Conservation (phyloP, 2,113 vertebrate species). For the Etheostoma cragini region DNA sequence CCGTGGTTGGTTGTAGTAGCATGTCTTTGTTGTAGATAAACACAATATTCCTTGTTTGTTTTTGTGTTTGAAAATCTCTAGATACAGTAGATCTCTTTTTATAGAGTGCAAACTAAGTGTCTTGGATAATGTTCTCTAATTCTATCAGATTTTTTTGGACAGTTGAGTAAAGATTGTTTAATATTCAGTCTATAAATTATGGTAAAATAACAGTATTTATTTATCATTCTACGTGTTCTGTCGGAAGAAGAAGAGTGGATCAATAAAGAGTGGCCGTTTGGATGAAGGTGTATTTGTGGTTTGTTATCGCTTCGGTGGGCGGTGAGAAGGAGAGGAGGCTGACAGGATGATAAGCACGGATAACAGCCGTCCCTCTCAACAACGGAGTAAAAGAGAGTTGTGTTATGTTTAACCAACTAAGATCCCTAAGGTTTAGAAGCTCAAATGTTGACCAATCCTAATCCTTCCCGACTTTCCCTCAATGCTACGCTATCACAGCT, state of each 20-base stretch:
- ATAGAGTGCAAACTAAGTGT: conserved; percentile 62
- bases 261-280: conserved; percentile 76
- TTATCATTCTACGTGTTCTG: conserved; percentile 71
- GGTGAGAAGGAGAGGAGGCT: background rate
- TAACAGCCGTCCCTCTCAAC: conserved; percentile 28
- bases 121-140: conserved; percentile 58
- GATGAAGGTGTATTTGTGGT: conserved; percentile 44
- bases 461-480: background rate
- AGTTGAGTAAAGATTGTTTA: conserved; percentile 68
- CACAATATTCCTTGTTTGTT: conserved; percentile 56
- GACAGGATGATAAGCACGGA: background rate
- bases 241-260: conserved; percentile 50
- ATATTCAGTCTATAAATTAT: conserved; percentile 66
- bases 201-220: conserved; percentile 63
- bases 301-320: conserved; percentile 5
- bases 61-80: conserved; percentile 70
- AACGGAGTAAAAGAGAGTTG: background rate
- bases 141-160: conserved; percentile 49
- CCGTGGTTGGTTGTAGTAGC: conserved; percentile 75
- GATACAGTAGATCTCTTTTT: conserved; percentile 66
- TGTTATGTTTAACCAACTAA: background rate
- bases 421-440: conserved; percentile 11
- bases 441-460: background rate
- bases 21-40: conserved; percentile 76
- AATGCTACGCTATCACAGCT: background rate